phyloP scores from a whole-genome alignment of 2,888 invertebrate genomes.

The Melipona bicolor region DNA sequence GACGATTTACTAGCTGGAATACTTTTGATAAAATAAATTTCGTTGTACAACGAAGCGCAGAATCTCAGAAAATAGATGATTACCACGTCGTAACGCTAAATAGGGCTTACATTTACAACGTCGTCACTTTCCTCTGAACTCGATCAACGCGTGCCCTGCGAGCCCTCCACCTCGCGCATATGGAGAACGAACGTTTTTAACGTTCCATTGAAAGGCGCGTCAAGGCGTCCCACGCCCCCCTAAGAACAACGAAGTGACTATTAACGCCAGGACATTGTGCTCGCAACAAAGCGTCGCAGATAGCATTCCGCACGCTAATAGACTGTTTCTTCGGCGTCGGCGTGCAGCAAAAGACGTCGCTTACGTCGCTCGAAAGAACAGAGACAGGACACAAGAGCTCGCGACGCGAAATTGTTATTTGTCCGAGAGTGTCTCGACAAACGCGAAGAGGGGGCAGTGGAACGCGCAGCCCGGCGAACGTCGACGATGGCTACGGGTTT shows the following conservation, averaged over 20 bases:
- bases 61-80: too few species aligned
- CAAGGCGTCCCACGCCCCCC: too few species aligned
- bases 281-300: neutral
- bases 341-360: neutral
- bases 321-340: neutral
- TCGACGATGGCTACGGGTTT: slow-evolving; percentile 6
- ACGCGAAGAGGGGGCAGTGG: slow-evolving; percentile 1
- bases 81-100: too few species aligned
- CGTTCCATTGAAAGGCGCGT: neutral
- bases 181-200: neutral
- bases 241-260: neutral
- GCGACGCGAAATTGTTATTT: slow-evolving; percentile 33
- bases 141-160: neutral
- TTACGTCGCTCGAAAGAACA: neutral
- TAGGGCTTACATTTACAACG: neutral
- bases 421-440: slow-evolving; percentile 11
- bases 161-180: neutral
- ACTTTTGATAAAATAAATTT: too few species aligned
- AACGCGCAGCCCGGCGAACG: slow-evolving; percentile 25
- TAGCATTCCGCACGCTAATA: slow-evolving; percentile 1
- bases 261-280: neutral
- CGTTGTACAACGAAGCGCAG: too few species aligned
- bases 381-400: neutral
- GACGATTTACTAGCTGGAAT: neutral
- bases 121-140: neutral